phyloP scores from a whole-genome alignment of 2,113 vertebrate species.

The Boulengeromyrus knoepffleri region DNA sequence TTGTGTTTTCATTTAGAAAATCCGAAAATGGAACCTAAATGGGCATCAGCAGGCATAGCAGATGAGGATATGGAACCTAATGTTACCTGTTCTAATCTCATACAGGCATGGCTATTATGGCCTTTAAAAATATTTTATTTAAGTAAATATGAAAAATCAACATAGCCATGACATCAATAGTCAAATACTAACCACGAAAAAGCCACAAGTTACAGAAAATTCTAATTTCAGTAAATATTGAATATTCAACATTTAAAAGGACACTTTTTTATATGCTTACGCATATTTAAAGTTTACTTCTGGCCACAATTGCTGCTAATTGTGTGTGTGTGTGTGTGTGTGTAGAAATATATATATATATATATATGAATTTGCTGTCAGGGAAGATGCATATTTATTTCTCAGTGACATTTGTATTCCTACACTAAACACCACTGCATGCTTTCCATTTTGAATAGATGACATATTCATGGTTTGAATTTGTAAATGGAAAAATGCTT shows the following conservation, averaged over 20 bases:
- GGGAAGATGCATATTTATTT: background rate
- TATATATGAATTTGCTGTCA: background rate
- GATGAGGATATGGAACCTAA: background rate
- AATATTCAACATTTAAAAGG: background rate
- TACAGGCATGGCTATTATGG: background rate
- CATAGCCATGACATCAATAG: background rate
- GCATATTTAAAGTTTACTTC: background rate
- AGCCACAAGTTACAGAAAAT: background rate
- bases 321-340: background rate
- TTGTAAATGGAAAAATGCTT: background rate
- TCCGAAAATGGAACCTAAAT: background rate
- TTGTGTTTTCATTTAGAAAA: background rate
- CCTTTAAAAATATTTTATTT: background rate
- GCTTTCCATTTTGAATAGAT: background rate
- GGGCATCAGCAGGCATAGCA: background rate
- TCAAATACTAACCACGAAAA: background rate
- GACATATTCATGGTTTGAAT: background rate
- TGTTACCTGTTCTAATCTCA: background rate
- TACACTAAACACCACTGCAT: background rate
- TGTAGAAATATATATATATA: too few relatives aligned
- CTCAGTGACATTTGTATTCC: background rate
- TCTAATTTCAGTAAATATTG: background rate
- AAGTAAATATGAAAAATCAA: background rate
- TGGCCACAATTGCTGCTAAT: background rate
- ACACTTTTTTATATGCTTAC: background rate